Conservation (phyloP, 2,888 invertebrate species). For the Ptychoptera contaminata region DNA sequence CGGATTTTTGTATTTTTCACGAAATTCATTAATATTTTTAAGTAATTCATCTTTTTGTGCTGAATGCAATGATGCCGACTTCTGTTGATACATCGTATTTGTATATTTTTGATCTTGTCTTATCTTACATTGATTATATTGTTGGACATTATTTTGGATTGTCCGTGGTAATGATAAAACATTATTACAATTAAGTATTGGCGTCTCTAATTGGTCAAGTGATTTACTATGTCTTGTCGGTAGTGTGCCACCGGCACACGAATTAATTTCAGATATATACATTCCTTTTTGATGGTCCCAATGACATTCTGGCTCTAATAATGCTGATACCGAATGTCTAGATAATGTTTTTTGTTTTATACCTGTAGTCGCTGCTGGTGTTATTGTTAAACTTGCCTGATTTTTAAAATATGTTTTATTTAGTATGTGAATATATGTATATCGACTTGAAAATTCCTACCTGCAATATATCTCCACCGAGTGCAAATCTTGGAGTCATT, state of each 20-base stretch:
- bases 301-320: constrained; percentile 22
- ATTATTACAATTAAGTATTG: background rate
- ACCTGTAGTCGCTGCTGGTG: constrained; percentile 32
- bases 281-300: constrained; percentile 3
- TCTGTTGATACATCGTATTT: background rate
- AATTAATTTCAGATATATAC: background rate
- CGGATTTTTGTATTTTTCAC: constrained; percentile 45
- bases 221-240: constrained; percentile 69
- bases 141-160: constrained; percentile 3
- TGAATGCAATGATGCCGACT: constrained; percentile 17
- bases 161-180: constrained; percentile 10
- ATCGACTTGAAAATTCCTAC: background rate
- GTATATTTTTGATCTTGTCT: constrained; percentile 6
- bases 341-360: constrained; percentile 30
- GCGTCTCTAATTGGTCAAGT: constrained; percentile 48
- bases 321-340: constrained; percentile 42
- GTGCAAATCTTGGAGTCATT: constrained; percentile 39
- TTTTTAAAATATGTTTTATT: too few species aligned
- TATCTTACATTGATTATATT: background rate
- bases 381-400: constrained; percentile 43
- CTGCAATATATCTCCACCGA: constrained; percentile 42
- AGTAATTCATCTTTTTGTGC: constrained; percentile 38
- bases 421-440: too few species aligned
- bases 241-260: constrained; percentile 29
- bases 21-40: constrained; percentile 44